These are phyloP conservation scores for Drosophila triauraria DNA, from an alignment of 1,140 invertebrate genomes.

Conservation along the genomic window DNA sequence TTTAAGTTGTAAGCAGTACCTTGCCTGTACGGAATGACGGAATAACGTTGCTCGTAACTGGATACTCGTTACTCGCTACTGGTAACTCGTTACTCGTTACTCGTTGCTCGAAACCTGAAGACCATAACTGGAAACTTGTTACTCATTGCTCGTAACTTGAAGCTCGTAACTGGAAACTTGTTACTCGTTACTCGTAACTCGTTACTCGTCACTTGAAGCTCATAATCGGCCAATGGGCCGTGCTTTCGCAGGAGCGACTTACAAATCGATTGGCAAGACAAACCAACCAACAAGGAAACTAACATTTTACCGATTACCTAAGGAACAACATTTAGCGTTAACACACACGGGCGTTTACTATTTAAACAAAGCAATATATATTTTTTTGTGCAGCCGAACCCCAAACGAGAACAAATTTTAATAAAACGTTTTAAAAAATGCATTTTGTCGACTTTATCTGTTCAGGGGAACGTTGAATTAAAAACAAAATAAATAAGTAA, in stretches of 20 bases:
- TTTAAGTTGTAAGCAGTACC: slow-evolving; percentile 77
- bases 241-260: slow-evolving; percentile 19
- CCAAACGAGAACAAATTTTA: slow-evolving; percentile 61
- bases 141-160: neutral
- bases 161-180: neutral
- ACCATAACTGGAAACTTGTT: neutral
- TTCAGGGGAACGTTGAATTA: too few relatives aligned
- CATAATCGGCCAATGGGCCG: slow-evolving; percentile 13
- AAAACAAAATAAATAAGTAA: too few relatives aligned
- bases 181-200: neutral
- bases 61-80: neutral
- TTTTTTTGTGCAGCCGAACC: slow-evolving; percentile 72
- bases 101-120: neutral
- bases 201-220: neutral
- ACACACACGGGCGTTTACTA: slow-evolving; percentile 56
- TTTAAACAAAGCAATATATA: slow-evolving; percentile 67
- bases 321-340: slow-evolving; percentile 59
- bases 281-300: slow-evolving; percentile 19
- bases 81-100: neutral
- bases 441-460: neutral
- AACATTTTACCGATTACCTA: slow-evolving; percentile 58
- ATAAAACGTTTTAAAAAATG: slow-evolving; percentile 78
- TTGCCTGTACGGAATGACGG: slow-evolving; percentile 46
- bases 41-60: neutral
- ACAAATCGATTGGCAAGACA: slow-evolving; percentile 11